A percentile compares a stretch with the other conserved stretches of the same genome.
Evolutionary conservation across 1,140 invertebrate species (phyloP).

Genomic region (Galleria mellonella): DNA sequence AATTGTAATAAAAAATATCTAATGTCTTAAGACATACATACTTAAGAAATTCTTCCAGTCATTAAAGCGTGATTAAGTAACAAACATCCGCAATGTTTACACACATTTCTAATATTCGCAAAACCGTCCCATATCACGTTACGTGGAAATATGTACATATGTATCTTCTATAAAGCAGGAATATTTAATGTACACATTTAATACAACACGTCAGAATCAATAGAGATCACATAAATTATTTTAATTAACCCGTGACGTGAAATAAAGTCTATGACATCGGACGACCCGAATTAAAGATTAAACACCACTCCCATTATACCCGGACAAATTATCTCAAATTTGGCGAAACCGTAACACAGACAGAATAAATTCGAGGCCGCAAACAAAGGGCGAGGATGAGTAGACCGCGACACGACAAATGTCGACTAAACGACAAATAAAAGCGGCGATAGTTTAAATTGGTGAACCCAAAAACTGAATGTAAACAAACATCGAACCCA

Average conservation of each 20-base stretch:
- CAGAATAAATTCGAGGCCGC: conserved; percentile 40
- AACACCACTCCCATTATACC: conserved; percentile 44
- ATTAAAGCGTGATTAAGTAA: too few species aligned
- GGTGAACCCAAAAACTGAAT: conserved; percentile 57
- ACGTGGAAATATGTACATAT: too few species aligned
- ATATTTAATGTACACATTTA: too few species aligned
- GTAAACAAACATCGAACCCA: conserved; percentile 53
- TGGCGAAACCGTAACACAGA: conserved; percentile 38
- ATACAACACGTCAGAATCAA: too few species aligned
- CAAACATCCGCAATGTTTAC: too few species aligned
- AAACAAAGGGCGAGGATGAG: conserved; percentile 43
- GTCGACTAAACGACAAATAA: conserved; percentile 66
- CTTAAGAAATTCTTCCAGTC: too few species aligned
- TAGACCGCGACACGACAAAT: conserved; percentile 48
- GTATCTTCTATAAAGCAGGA: too few species aligned
- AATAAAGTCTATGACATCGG: conserved; percentile 34
- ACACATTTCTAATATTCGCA: too few species aligned
- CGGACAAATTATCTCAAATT: conserved; percentile 56
- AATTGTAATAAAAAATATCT: too few species aligned
- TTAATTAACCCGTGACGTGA: not conserved
- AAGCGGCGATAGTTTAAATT: conserved; percentile 68
- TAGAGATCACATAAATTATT: too few species aligned
- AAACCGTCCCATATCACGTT: too few species aligned
- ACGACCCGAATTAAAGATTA: conserved; percentile 59
- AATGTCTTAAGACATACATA: too few species aligned